A percentile compares a stretch with the other conserved stretches of the same genome.
phyloP scores from a whole-genome alignment of 2,113 vertebrate genomes.

The Indicator maculatus region DNA sequence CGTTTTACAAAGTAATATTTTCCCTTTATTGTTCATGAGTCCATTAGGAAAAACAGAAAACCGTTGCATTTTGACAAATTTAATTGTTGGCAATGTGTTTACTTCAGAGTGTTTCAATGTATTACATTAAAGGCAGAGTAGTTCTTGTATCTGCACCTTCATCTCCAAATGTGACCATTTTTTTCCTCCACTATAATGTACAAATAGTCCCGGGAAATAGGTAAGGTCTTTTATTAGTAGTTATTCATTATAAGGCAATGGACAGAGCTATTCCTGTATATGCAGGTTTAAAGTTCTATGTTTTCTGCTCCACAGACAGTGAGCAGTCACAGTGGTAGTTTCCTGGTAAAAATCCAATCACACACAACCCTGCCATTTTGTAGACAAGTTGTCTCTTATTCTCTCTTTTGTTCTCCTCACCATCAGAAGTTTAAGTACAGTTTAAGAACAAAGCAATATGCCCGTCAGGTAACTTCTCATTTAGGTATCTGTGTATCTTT shows the following conservation, averaged over 20 bases:
- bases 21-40: neutral
- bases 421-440: neutral
- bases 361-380: neutral
- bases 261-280: neutral
- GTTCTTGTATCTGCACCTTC: neutral
- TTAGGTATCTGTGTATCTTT: neutral
- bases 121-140: neutral
- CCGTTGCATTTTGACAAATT: neutral
- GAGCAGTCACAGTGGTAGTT: neutral
- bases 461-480: neutral
- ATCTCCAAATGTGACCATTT: neutral
- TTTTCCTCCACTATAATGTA: neutral
- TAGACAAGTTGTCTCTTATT: neutral
- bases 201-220: neutral
- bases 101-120: neutral
- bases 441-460: neutral
- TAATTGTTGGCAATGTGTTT: neutral
- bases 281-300: neutral
- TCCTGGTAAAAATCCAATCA: neutral
- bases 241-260: neutral
- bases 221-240: neutral
- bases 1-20: conserved; percentile 44
- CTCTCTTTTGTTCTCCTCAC: neutral
- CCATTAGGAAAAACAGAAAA: neutral
- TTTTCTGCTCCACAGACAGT: neutral